A percentile compares a stretch with the other conserved stretches of the same genome.
These are phyloP conservation scores for Rhinopomastus cyanomelas DNA, from an alignment of 2,113 vertebrate species.

Conservation along the genomic window DNA sequence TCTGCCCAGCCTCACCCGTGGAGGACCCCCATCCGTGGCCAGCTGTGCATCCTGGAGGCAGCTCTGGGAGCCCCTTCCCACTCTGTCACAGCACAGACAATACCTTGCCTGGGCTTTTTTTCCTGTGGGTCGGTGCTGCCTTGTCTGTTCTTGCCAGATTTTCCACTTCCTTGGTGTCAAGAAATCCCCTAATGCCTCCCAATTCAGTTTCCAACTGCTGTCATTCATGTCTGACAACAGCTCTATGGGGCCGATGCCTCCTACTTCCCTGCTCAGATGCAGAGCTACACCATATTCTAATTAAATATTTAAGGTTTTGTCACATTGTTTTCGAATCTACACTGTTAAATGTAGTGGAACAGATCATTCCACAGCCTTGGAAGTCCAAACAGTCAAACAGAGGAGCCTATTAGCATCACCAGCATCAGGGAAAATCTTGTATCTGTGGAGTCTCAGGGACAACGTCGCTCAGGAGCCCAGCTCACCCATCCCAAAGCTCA, in stretches of 20 bases:
- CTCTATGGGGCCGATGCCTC: conserved; percentile 5
- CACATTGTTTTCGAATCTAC: conserved; percentile 71
- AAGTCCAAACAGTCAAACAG: conserved; percentile 9
- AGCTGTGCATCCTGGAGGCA: no score
- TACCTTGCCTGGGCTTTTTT: neutral
- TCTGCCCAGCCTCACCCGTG: neutral
- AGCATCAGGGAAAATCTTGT: neutral
- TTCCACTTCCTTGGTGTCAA: neutral
- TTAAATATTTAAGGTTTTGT: conserved; percentile 70
- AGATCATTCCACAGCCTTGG: conserved; percentile 37
- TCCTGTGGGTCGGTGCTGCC: neutral
- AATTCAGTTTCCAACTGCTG: neutral
- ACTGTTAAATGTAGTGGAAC: conserved; percentile 40
- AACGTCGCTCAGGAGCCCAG: neutral
- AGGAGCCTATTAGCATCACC: conserved; percentile 29
- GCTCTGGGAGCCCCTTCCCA: accelerated
- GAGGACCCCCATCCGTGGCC: neutral
- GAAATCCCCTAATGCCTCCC: neutral
- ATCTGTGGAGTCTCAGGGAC: neutral
- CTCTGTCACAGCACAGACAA: neutral
- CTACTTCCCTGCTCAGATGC: neutral
- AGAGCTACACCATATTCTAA: conserved; percentile 11
- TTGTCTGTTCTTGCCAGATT: neutral
- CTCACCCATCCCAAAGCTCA: neutral
- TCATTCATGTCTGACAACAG: conserved; percentile 37